phyloP scores from a whole-genome alignment of 2,797 vertebrate genomes.

The Diglossa cyanea region DNA sequence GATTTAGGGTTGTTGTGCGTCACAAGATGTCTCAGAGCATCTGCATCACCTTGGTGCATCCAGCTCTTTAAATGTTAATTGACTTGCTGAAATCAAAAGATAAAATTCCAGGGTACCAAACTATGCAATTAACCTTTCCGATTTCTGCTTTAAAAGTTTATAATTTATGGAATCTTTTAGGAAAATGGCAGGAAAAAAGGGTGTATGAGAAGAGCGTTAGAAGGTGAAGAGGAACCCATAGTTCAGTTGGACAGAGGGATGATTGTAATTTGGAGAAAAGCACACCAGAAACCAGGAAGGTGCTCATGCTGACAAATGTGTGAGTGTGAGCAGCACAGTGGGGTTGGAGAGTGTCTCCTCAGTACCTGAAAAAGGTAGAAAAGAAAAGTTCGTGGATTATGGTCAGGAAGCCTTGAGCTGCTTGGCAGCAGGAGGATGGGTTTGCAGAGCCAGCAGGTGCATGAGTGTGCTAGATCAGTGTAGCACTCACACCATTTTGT shows the following conservation, averaged over 20 bases:
- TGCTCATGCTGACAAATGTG: rapidly evolving
- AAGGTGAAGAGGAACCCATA: not conserved
- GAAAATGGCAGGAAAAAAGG: not conserved
- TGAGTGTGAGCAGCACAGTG: not conserved
- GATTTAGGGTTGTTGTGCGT: not conserved
- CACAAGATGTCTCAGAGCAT: not conserved
- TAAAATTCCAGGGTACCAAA: not conserved
- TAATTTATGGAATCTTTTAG: not conserved
- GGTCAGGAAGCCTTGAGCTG: not conserved
- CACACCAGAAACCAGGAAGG: rapidly evolving
- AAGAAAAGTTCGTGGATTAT: not conserved
- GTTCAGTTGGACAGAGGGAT: not conserved
- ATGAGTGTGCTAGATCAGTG: not conserved
- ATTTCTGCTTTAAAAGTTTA: not conserved
- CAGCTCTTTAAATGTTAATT: conserved; percentile 4
- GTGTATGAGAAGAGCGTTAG: not conserved
- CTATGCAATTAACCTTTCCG: not conserved
- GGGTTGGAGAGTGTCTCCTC: not conserved
- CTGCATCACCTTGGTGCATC: not conserved
- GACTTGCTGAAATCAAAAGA: not conserved
- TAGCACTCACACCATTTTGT: not conserved
- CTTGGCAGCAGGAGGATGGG: not conserved
- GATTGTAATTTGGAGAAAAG: not conserved
- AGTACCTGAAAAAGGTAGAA: not conserved
- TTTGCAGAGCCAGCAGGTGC: not conserved